Percentiles rank a stretch among this genome's conserved stretches.
Evolutionary conservation across 2,797 vertebrate species (phyloP).

Genomic region (Loris lydekkerianus): DNA sequence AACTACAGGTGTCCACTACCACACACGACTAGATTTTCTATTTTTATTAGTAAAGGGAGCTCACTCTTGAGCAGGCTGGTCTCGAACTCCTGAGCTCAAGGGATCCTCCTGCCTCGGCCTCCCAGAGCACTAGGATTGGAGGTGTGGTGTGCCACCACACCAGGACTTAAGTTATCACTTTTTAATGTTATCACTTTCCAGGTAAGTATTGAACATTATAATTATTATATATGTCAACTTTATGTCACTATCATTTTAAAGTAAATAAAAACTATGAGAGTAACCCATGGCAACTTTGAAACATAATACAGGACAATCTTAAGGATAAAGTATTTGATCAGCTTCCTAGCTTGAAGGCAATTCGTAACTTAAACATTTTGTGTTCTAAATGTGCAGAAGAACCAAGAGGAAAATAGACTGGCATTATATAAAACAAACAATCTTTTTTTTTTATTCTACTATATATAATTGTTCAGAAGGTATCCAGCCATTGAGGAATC

Average conservation of each 20-base stretch:
- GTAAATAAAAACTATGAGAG: not conserved
- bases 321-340: not conserved
- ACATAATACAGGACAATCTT: not conserved
- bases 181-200: not conserved
- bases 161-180: too few species aligned
- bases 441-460: not conserved
- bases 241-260: not conserved
- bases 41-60: too few species aligned
- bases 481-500: too few species aligned
- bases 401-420: not conserved
- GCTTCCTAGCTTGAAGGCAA: not conserved
- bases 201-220: not conserved
- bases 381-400: not conserved
- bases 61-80: too few species aligned
- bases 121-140: too few species aligned
- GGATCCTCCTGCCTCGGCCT: too few species aligned
- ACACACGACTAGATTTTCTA: too few species aligned
- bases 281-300: not conserved
- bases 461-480: too few species aligned
- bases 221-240: not conserved
- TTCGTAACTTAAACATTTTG: not conserved
- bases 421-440: not conserved
- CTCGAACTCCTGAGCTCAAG: too few species aligned
- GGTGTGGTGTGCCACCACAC: too few species aligned
- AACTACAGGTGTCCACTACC: too few species aligned